These are phyloP conservation scores for Philhelius pedissequus DNA, from an alignment of 2,888 invertebrate genomes.

Conservation along the genomic window DNA sequence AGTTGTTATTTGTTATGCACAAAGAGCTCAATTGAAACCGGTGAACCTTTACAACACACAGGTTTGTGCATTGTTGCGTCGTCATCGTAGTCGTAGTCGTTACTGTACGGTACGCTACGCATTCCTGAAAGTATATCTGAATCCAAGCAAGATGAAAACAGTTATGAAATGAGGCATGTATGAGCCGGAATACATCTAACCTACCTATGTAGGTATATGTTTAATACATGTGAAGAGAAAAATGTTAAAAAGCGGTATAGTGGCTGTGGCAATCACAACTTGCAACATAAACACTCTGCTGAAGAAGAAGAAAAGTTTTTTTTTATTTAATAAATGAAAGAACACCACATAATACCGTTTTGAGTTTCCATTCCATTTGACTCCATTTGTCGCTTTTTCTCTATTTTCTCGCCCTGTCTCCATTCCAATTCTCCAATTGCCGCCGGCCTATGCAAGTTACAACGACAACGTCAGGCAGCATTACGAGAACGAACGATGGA, in stretches of 20 bases:
- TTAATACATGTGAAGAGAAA: slow-evolving; percentile 20
- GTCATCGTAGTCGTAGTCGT: neutral
- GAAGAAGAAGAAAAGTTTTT: slow-evolving; percentile 25
- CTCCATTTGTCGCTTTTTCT: slow-evolving; percentile 64
- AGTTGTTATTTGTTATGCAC: slow-evolving; percentile 57
- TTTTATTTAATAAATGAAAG: slow-evolving; percentile 63
- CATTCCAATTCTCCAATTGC: neutral
- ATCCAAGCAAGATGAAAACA: slow-evolving; percentile 62
- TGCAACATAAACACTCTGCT: slow-evolving; percentile 13
- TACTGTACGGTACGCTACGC: slow-evolving; percentile 38
- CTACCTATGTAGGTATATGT: no score
- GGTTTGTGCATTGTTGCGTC: slow-evolving; percentile 11
- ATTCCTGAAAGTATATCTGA: slow-evolving; percentile 48
- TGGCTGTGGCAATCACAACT: slow-evolving; percentile 24
- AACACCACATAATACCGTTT: slow-evolving; percentile 68
- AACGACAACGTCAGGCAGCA: neutral
- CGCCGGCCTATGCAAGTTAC: neutral
- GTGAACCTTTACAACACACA: slow-evolving; percentile 46
- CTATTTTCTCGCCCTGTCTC: slow-evolving; percentile 39
- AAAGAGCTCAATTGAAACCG: slow-evolving; percentile 58
- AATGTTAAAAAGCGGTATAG: neutral
- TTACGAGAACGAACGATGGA: neutral
- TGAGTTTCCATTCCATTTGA: slow-evolving; percentile 67
- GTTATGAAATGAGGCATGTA: slow-evolving; percentile 63
- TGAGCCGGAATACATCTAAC: neutral